These are phyloP conservation scores for Anseranas semipalmata DNA, from an alignment of 2,113 vertebrate genomes.

Conservation along the genomic window DNA sequence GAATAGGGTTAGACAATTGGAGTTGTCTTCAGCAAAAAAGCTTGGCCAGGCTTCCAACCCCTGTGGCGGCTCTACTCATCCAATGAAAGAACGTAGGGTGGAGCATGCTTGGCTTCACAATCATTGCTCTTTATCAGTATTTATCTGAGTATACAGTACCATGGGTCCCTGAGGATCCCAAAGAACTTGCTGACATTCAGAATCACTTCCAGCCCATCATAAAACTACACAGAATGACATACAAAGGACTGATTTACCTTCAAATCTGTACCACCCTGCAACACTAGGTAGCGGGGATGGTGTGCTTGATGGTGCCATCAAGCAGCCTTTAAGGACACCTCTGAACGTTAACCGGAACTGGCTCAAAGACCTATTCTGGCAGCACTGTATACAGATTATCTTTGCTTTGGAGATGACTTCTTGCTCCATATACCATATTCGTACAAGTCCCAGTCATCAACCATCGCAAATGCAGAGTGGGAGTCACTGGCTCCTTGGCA, in stretches of 20 bases:
- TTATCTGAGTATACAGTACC: neutral
- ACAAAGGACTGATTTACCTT: neutral
- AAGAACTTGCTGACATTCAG: neutral
- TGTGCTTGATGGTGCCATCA: too few relatives aligned
- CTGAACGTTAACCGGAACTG: neutral
- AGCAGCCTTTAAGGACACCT: neutral
- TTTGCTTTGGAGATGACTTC: neutral
- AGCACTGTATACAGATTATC: neutral
- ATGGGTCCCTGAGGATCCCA: neutral
- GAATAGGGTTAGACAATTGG: neutral
- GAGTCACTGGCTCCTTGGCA: neutral
- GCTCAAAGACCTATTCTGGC: neutral
- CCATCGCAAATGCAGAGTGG: neutral
- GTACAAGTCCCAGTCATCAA: neutral
- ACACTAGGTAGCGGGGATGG: accelerated
- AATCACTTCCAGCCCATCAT: neutral
- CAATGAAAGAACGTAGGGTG: neutral
- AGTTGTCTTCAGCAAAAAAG: neutral
- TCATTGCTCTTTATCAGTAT: neutral
- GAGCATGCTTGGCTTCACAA: neutral
- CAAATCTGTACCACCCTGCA: neutral
- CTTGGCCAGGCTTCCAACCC: neutral
- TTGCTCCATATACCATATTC: neutral
- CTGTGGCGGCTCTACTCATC: too few relatives aligned
- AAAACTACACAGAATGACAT: neutral